Percentiles rank a stretch among this genome's conserved stretches.
phyloP scores from a whole-genome alignment of 1,140 invertebrate species.

The Cydia fagiglandana region DNA sequence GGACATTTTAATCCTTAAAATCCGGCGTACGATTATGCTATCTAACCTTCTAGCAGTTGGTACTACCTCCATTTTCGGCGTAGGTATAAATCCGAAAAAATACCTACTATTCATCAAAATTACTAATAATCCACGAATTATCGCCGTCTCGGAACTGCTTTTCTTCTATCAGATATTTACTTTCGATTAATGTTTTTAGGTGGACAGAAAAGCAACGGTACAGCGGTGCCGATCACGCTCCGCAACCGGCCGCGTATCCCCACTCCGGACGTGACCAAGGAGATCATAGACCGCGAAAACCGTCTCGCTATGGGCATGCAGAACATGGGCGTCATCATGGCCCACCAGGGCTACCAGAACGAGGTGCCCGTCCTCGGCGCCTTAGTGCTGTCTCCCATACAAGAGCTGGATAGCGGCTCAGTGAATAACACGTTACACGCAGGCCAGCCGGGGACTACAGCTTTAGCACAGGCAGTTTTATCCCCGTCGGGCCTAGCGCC shows the following conservation, averaged over 20 bases:
- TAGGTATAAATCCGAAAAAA: too few relatives aligned
- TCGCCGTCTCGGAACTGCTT: too few relatives aligned
- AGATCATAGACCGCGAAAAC: conserved; percentile 85
- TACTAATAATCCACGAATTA: too few relatives aligned
- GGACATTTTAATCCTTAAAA: too few relatives aligned
- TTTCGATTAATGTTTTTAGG: conserved; percentile 63
- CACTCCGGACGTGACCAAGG: conserved; percentile 91
- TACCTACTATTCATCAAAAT: too few relatives aligned
- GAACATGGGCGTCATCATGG: conserved; percentile 83
- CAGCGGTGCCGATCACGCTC: conserved; percentile 82
- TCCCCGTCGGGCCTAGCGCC: conserved; percentile 81
- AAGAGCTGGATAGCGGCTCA: conserved; percentile 85
- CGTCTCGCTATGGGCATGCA: conserved; percentile 78
- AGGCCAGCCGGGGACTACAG: conserved; percentile 83
- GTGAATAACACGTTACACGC: conserved; percentile 85
- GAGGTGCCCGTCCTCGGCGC: conserved; percentile 87
- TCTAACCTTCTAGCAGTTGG: too few relatives aligned
- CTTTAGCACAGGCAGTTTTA: conserved; percentile 85
- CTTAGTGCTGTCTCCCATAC: conserved; percentile 87
- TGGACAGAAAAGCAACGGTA: conserved; percentile 84
- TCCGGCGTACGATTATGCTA: not conserved
- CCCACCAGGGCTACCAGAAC: conserved; percentile 81
- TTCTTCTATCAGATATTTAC: too few relatives aligned
- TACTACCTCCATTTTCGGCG: too few relatives aligned
- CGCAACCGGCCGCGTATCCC: conserved; percentile 90